Conservation (phyloP, 35 echinoderm and acorn worm genomes). For the Holothuria glaberrima region DNA sequence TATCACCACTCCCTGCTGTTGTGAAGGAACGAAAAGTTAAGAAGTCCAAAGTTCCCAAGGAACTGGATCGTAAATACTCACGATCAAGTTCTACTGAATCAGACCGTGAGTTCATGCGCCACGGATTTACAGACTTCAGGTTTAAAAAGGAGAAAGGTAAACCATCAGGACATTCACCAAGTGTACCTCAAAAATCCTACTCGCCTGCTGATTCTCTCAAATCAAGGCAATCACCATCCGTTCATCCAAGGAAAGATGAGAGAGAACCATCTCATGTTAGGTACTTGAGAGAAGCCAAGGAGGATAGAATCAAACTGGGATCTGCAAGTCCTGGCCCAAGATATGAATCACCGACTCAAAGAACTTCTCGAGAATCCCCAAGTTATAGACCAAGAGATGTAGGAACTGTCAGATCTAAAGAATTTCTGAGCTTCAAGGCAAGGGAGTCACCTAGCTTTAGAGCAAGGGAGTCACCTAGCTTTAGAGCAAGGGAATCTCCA, state of each 20-base stretch:
- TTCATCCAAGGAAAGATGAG: neutral
- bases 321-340: slow-evolving; percentile 7
- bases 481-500: neutral
- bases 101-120: slow-evolving; percentile 47
- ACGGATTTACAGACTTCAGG: slow-evolving; percentile 22
- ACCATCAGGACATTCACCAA: neutral
- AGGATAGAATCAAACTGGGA: slow-evolving; percentile 15
- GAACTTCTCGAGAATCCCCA: slow-evolving; percentile 21
- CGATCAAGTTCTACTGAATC: slow-evolving; percentile 53
- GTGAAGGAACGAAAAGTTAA: slow-evolving; percentile 11
- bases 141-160: slow-evolving; percentile 36
- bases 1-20: neutral
- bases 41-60: slow-evolving; percentile 41
- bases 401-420: neutral
- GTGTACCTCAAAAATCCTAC: neutral
- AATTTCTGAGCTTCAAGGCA: slow-evolving; percentile 3
- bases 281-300: slow-evolving; percentile 40
- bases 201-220: slow-evolving; percentile 7
- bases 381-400: slow-evolving; percentile 6
- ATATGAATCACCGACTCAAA: slow-evolving; percentile 8
- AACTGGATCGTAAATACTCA: slow-evolving; percentile 37
- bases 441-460: slow-evolving; percentile 46
- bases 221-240: neutral
- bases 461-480: slow-evolving; percentile 21
- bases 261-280: slow-evolving; percentile 28